Base-by-base conservation (phyloP, 2,113 vertebrate genomes). In the Colistium nudipinnis region DNA sequence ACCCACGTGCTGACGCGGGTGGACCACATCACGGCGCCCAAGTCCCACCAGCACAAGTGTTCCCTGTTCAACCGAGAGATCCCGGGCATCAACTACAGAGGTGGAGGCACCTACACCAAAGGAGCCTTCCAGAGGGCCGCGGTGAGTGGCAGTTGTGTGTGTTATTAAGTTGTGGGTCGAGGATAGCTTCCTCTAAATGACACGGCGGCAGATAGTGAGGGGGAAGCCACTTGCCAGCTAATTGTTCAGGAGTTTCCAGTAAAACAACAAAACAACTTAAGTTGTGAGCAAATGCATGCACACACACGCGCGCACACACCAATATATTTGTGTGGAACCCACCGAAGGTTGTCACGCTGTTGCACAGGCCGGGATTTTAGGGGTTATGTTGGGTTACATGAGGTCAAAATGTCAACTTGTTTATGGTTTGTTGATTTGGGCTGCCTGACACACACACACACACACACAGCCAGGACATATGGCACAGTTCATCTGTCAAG, bases 101-200 rank as follows among this genome's bases (percentile, higher is more conserved):
- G 97, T 76, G 97, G 97, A 9, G 97, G 97, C 75, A 99, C 97
- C 86, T 98, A 95, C 92, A 98, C 97, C 64, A 97, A 95, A 79
- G 97, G 97, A 76, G 97, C 97, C 66, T 98, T 98, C 93, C 96
- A 97, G 92, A 95, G 96, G 79, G 97, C 97, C 28, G 95, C 95
- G 93, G 97, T 99, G 95, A 97, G 90, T 89, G n/a, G n/a, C 57
- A 25, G 7, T 22, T 59, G 24, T 68, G 68, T 36, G 19, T 12
- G 44, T 35, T 25, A 25, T 36, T 39, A 0, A 2, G 53, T 67
- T 75, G 71, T 55, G 75, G 47, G 70, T 27, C 69, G 72, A 76
- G 59, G 76, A 73, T 82, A 82, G 73, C 79, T 82, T 85, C 76
- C 76, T 89, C 52, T 63, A 81, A 86, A 82, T 86, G 74, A 82